These are phyloP conservation scores for Aromia moschata DNA, from an alignment of 2,888 invertebrate species.

Conservation along the genomic window DNA sequence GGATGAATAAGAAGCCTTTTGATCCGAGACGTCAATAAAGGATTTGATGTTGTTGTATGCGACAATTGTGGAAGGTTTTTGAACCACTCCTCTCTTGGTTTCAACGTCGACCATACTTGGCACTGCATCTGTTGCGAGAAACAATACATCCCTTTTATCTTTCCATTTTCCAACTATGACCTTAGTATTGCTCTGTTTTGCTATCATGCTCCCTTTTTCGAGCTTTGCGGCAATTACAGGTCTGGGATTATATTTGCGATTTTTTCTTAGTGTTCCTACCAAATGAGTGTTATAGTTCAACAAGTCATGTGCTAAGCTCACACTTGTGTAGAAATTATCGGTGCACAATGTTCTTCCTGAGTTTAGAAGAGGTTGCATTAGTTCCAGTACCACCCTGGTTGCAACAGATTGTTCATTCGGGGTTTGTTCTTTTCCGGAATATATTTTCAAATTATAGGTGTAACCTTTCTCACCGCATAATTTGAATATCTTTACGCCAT, in stretches of 20 bases:
- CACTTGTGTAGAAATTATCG: conserved; percentile 27
- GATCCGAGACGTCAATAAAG: conserved; percentile 30
- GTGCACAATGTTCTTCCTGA: no score
- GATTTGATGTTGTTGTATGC: conserved; percentile 25
- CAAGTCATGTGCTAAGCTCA: conserved; percentile 34
- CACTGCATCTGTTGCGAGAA: conserved; percentile 18
- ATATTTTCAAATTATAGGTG: no score
- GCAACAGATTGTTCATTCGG: no score
- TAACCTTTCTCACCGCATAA: conserved; percentile 24
- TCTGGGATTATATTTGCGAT: conserved; percentile 46
- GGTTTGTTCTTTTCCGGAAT: no score
- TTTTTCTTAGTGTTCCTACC: conserved; percentile 48
- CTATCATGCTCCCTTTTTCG: conserved; percentile 32
- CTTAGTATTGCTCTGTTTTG: not conserved
- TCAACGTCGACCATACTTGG: conserved; percentile 21
- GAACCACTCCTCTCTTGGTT: conserved; percentile 14
- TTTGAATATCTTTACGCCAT: conserved; percentile 42
- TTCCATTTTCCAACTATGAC: conserved; percentile 17
- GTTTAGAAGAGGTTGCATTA: no score
- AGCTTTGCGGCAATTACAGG: conserved; percentile 40
- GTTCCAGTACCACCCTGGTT: no score
- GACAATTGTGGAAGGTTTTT: conserved; percentile 27
- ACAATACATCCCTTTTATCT: conserved; percentile 18
- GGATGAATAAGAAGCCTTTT: conserved; percentile 17
- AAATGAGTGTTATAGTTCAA: conserved; percentile 45